These are phyloP conservation scores for Chloroceryle inda DNA, from an alignment of 2,797 vertebrate genomes.

Conservation along the genomic window DNA sequence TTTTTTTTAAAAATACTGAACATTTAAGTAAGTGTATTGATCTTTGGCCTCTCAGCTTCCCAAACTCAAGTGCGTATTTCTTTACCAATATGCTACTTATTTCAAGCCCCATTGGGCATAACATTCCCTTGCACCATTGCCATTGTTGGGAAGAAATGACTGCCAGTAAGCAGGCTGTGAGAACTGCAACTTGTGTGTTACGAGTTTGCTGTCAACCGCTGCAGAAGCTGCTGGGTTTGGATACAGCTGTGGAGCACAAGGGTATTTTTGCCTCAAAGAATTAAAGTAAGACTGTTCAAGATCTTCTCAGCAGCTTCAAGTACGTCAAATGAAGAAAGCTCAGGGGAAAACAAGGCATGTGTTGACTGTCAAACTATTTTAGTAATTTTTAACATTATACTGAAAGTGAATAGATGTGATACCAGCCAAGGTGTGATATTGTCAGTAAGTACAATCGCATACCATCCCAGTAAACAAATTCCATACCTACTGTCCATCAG, in stretches of 20 bases:
- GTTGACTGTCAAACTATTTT: neutral
- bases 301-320: neutral
- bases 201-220: neutral
- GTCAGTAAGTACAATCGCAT: neutral
- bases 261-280: neutral
- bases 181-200: accelerated
- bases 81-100: neutral
- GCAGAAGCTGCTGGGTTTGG: neutral
- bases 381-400: neutral
- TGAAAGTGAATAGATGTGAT: neutral
- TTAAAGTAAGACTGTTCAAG: neutral
- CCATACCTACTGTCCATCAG: neutral
- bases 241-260: neutral
- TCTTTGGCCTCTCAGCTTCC: neutral
- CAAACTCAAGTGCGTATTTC: neutral
- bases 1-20: neutral
- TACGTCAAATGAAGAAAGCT: neutral
- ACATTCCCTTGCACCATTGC: neutral
- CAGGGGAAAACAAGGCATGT: neutral
- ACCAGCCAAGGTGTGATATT: neutral
- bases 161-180: neutral
- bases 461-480: neutral
- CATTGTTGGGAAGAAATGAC: neutral
- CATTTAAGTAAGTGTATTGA: neutral
- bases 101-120: neutral